A percentile compares a stretch with the other conserved stretches of the same genome.
These are phyloP conservation scores for Saguinus imperator DNA, from an alignment of 2,113 vertebrate species.

Conservation along the genomic window DNA sequence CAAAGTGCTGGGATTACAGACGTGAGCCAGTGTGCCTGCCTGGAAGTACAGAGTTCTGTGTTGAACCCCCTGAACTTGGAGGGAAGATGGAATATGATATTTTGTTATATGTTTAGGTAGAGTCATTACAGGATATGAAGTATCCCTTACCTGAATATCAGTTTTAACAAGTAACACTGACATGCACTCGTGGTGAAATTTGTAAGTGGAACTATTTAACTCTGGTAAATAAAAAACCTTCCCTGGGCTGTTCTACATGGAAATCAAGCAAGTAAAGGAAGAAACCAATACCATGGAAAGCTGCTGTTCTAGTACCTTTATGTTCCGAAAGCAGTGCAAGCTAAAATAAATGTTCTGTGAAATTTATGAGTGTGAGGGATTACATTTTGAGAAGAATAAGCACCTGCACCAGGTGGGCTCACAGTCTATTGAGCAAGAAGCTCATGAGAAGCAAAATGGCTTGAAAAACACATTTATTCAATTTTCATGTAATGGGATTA, in stretches of 20 bases:
- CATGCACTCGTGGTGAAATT: not conserved
- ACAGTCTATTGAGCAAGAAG: constrained; percentile 64
- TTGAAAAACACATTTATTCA: constrained; percentile 77
- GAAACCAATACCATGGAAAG: constrained; percentile 43
- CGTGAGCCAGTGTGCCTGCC: too few relatives aligned
- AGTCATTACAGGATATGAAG: not conserved
- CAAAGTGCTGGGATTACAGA: too few relatives aligned
- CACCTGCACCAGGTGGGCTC: constrained; percentile 23
- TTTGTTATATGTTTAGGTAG: not conserved
- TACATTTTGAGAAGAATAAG: constrained; percentile 71
- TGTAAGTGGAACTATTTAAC: not conserved
- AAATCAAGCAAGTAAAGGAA: constrained; percentile 49
- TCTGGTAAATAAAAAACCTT: not conserved
- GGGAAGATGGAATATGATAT: not conserved
- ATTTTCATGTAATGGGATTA: constrained; percentile 72
- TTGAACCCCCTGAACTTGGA: not conserved
- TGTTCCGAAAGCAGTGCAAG: constrained; percentile 74
- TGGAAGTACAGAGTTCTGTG: not conserved
- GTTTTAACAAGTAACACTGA: not conserved
- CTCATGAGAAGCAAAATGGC: constrained; percentile 78
- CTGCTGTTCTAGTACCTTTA: constrained; percentile 69
- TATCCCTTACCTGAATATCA: not conserved
- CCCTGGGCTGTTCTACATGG: not conserved
- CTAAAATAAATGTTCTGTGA: constrained; percentile 78
- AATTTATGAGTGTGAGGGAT: constrained; percentile 81